Percentiles rank a stretch among this genome's conserved stretches.
These are phyloP conservation scores for Diorhabda sublineata DNA, from an alignment of 1,140 invertebrate genomes.

Conservation along the genomic window DNA sequence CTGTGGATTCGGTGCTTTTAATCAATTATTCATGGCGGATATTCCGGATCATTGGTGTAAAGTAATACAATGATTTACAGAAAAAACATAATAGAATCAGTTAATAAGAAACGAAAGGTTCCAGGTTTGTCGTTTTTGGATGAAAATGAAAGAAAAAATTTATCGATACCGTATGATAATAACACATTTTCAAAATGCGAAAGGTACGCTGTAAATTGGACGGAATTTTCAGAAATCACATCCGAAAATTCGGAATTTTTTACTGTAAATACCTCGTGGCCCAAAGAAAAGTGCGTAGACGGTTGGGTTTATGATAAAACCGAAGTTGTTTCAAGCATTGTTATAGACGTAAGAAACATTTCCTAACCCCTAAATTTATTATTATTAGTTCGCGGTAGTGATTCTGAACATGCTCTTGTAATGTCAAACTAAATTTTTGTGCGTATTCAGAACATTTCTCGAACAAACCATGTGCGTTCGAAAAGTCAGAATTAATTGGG, in stretches of 20 bases:
- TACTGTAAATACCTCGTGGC: slow-evolving; percentile 56
- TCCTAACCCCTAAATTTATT: too few relatives aligned
- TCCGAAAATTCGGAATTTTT: slow-evolving; percentile 34
- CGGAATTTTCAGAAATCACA: slow-evolving; percentile 47
- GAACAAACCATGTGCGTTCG: too few relatives aligned
- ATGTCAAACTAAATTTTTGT: too few relatives aligned
- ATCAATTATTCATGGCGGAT: slow-evolving; percentile 84
- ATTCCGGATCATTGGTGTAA: slow-evolving; percentile 76
- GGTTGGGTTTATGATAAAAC: slow-evolving; percentile 78
- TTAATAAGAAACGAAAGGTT: slow-evolving; percentile 40
- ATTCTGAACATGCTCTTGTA: too few relatives aligned
- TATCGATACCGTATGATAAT: slow-evolving; percentile 62
- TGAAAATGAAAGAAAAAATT: slow-evolving; percentile 55
- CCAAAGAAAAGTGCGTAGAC: slow-evolving; percentile 62
- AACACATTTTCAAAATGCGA: slow-evolving; percentile 57
- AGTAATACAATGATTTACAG: neutral
- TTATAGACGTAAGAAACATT: slow-evolving; percentile 65
- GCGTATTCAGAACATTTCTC: too few relatives aligned
- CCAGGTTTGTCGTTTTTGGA: slow-evolving; percentile 60
- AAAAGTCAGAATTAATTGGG: too few relatives aligned
- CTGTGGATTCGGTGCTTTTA: slow-evolving; percentile 86
- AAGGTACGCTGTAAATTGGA: slow-evolving; percentile 70
- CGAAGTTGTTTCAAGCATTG: slow-evolving; percentile 68
- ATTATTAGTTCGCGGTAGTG: too few relatives aligned
- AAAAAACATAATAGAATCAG: neutral